Base-by-base conservation (phyloP, 92 coral and sea anemone species). In the Muricea muricata region DNA sequence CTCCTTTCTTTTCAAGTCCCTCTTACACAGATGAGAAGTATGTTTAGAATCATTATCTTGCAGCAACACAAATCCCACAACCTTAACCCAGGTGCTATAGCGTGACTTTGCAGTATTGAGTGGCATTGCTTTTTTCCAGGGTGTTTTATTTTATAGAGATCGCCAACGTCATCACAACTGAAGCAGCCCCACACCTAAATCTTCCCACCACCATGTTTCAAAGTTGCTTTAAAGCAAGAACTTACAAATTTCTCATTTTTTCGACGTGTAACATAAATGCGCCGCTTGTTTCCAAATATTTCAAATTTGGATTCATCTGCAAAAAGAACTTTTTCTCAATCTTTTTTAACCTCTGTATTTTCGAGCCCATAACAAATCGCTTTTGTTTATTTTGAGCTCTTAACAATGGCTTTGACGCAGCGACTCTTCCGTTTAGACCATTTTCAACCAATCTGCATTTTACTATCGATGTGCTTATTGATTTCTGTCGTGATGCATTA, bases 131-230 rank as follows among this genome's bases (percentile, higher is more conserved):
- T 66, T 12, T n/a, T 33, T 26, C 14, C 12, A 37, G 28, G 23
- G 12, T 39, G 14, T 32, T 71, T 37, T 18, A 71, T 71, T 14
- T 37, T 32, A 40, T 32, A 32, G 15, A 71, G 78, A 39, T 66
- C 30, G 42, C 32, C 73, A 28, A 66, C 73, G 26, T 35, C 73
- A 66, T 33, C 26, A 13, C 26, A 10, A 24, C 73, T 66, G 25
- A 66, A 66, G 35, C 73, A 66, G 35, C 73, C 73, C 73, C 73
- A 66, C 30, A 66, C 73, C 73, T 66, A 35, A 66, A 66, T 28
- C 4, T 24, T 66, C 42, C 73, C 35, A 17, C 52, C 78, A 40
- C 78, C 52, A 71, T 71, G 78, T 39, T 32, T 32, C 47, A 71
- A 4, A 31, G 78, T 66, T n/a, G 73, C 33, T 66, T n/a, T 66